phyloP scores from a whole-genome alignment of 2,797 vertebrate species.

The Spondyliosoma cantharus region DNA sequence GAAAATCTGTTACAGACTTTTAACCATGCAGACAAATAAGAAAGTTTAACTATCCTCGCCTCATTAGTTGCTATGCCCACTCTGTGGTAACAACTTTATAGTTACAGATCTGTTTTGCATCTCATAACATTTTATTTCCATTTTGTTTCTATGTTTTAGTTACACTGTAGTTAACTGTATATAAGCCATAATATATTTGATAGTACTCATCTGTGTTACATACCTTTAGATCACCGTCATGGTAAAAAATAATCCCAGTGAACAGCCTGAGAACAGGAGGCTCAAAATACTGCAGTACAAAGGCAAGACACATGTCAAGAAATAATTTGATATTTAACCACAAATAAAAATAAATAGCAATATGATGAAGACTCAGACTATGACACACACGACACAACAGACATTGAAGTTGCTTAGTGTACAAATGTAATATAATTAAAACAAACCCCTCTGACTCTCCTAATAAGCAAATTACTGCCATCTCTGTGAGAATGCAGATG shows the following conservation, averaged over 20 bases:
- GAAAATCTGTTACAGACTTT: background rate
- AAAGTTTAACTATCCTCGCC: background rate
- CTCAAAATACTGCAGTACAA: conserved; percentile 3
- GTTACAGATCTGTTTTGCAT: background rate
- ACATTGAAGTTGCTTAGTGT: conserved; percentile 43
- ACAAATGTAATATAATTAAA: conserved; percentile 41
- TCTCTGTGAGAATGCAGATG: conserved; percentile 14
- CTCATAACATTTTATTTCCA: conserved; percentile 7
- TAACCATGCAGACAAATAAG: background rate
- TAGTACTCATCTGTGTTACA: conserved; percentile 14
- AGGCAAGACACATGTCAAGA: background rate
- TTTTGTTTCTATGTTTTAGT: background rate
- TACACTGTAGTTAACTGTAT: background rate
- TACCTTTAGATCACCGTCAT: conserved; percentile 31
- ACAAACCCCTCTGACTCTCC: conserved; percentile 13
- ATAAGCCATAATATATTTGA: conserved; percentile 15
- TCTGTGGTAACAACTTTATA: background rate
- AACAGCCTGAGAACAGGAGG: background rate
- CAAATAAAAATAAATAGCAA: conserved; percentile 3
- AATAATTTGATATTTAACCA: conserved; percentile 3
- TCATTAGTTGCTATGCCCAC: background rate
- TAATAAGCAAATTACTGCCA: conserved; percentile 45
- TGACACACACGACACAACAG: background rate
- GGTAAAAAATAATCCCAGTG: background rate
- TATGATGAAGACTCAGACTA: conserved; percentile 5